Base-by-base conservation (phyloP, 2,888 invertebrate genomes). In the Drosophila macrothrix region DNA sequence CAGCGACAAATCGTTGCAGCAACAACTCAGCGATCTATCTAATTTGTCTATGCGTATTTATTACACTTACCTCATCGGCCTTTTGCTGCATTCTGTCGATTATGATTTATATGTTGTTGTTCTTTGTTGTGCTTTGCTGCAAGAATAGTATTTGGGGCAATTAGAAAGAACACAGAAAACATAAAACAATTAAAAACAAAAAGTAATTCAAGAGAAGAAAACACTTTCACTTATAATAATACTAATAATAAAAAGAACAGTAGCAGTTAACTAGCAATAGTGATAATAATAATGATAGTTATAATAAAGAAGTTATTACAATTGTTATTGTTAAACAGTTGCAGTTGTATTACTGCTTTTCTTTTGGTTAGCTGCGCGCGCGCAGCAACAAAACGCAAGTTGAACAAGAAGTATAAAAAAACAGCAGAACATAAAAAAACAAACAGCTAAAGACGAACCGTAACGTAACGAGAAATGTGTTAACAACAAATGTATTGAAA, bases 51-150 rank as follows among this genome's bases (percentile, higher is more conserved):
- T 37, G 43, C 2, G 5, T 22, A 29, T 63, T 49, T 25, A 14
- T 22, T 29, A n/a, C 41, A 82, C 85, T 86, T 28, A 86, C 85
- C 85, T 87, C 85, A 49, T 85, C 85, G 72, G 82, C 69, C 60
- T 86, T 86, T 69, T 85, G 87, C 74, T 86, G 87, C 85, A 86
- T 85, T 75, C 77, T 82, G 72, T 63, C 37, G 60, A 4, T 61
- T 43, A 58, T 58, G 41, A 31, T 62, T 31, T 65, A 4, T 62
- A 35, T 63, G 10, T 39, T 29, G 28, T 56, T 35, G 6, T 43
- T 58, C 52, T 6, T 49, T 35, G 16, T 46, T 60, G 43, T 65
- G 63, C 41, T 59, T 59, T 53, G 61, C 78, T 72, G 73, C 70
- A 67, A 80, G 67, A 68, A 56, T 72, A 59, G 63, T 68, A 64